Evolutionary conservation across 2,113 vertebrate species (phyloP), one percentile per base, ranked within the genome.

Genomic region (Entomyzon cyanotis): DNA sequence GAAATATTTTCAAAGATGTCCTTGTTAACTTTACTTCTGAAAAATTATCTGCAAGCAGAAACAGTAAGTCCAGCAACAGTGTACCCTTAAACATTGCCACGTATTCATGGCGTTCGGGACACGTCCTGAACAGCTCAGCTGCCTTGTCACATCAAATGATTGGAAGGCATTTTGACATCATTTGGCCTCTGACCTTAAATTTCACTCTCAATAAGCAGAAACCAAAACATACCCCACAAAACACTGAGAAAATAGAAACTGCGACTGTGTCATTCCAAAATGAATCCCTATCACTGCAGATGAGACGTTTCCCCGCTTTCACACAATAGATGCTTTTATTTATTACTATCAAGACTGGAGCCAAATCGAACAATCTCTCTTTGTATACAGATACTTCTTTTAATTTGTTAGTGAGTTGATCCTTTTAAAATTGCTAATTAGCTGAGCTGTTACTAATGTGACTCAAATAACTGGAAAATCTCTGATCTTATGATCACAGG

Each of bases 311-410:
- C 85, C 86, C 89, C 0, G 37, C 93, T 92, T 93, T 67, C 68
- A 78, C 90, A 95, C 95, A 97, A 95, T 95, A 87, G 88, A 73
- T 91, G 91, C 95, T 92, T 96, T 96, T 97, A 92, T 95, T 96
- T 96, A 86, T 91, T 94, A 53, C 77, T 92, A 52, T 83, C 90
- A 94, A 95, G 87, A 85, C 41, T 59, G 84, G 74, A 95, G 75
- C 94, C 90, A 94, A 89, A 92, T 39, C 0, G 71, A 95, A 96
- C 94, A 97, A 90, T 80, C 65, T 60, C 79, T 90, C 82, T 94
- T 93, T 96, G 87, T 96, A 37, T 47, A 90, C 63, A 82, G 78
- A 94, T 84, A 87, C 73, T 86, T 92, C 58, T 93, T 95, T 84
- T 93, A 96, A 95, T 91, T 94, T 95, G 84, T 83, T 89, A 96